Conservation (phyloP, 1,140 invertebrate species). For the Epicauta chinensis region DNA sequence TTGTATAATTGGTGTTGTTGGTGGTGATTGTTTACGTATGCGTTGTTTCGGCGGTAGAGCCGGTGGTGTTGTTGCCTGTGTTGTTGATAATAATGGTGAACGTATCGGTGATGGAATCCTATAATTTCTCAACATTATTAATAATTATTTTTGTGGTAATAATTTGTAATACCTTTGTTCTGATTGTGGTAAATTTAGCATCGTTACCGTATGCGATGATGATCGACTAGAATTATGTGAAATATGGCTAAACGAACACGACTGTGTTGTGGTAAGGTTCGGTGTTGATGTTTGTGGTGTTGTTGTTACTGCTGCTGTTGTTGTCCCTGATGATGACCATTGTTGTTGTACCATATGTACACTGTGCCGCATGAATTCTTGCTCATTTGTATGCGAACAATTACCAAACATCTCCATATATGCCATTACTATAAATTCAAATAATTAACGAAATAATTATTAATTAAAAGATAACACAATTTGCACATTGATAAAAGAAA, state of each 20-base stretch:
- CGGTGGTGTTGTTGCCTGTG: constrained; percentile 53
- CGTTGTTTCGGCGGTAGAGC: constrained; percentile 68
- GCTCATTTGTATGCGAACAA: constrained; percentile 67
- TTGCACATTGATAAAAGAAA: background rate
- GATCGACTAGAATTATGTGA: constrained; percentile 37
- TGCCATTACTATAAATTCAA: constrained; percentile 73
- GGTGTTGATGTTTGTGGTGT: constrained; percentile 30
- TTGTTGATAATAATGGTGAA: constrained; percentile 21
- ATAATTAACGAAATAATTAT: background rate
- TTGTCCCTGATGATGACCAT: constrained; percentile 42
- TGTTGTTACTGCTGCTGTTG: background rate
- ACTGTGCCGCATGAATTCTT: constrained; percentile 75
- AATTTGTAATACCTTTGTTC: constrained; percentile 21
- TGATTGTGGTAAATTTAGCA: background rate
- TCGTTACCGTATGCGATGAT: constrained; percentile 27
- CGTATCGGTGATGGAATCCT: constrained; percentile 33
- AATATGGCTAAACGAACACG: constrained; percentile 50
- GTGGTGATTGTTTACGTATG: constrained; percentile 27
- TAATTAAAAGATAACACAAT: too few relatives aligned
- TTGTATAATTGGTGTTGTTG: constrained; percentile 15
- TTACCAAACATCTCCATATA: constrained; percentile 95
- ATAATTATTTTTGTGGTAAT: background rate
- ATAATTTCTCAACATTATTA: background rate
- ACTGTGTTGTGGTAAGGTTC: constrained; percentile 49
- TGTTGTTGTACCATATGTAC: constrained; percentile 64